A percentile compares a stretch with the other conserved stretches of the same genome.
These are phyloP conservation scores for Cydia amplana DNA, from an alignment of 1,140 invertebrate species.

Conservation along the genomic window DNA sequence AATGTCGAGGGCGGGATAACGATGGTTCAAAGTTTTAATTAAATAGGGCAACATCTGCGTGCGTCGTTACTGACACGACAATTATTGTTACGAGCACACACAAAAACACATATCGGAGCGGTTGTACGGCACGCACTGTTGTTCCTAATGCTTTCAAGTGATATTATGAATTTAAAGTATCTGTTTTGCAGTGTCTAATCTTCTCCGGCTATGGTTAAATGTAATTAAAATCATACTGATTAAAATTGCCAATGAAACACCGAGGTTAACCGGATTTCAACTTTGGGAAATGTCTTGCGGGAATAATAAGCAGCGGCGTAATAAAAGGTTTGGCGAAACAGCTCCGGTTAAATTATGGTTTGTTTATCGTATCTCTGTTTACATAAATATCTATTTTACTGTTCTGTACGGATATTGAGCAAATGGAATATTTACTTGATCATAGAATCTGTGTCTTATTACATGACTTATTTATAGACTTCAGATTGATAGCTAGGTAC, in stretches of 20 bases:
- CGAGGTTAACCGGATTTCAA: conserved; percentile 15
- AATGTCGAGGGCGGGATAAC: conserved; percentile 60
- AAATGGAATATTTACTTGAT: neutral
- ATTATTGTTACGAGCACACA: conserved; percentile 62
- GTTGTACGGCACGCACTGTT: conserved; percentile 34
- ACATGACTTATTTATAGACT: neutral
- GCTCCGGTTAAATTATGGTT: conserved; percentile 3
- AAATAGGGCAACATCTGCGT: conserved; percentile 67
- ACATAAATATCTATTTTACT: neutral
- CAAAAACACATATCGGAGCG: conserved; percentile 50
- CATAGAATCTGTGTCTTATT: neutral
- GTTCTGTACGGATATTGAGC: neutral
- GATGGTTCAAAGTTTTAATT: conserved; percentile 70
- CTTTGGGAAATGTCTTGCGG: conserved; percentile 3
- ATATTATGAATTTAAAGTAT: conserved; percentile 34
- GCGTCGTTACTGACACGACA: conserved; percentile 58
- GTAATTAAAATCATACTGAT: conserved; percentile 24
- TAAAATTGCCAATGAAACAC: conserved; percentile 22
- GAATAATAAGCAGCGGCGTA: conserved; percentile 8
- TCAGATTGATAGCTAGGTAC: neutral
- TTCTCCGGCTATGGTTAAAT: conserved; percentile 24
- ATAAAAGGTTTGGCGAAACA: conserved; percentile 9
- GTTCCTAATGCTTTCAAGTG: conserved; percentile 27
- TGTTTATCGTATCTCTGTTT: neutral
- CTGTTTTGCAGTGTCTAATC: conserved; percentile 36